Evolutionary conservation across 2,797 vertebrate species (phyloP), one percentile per base, ranked within the genome.

Genomic region (Setipinna tenuifilis): DNA sequence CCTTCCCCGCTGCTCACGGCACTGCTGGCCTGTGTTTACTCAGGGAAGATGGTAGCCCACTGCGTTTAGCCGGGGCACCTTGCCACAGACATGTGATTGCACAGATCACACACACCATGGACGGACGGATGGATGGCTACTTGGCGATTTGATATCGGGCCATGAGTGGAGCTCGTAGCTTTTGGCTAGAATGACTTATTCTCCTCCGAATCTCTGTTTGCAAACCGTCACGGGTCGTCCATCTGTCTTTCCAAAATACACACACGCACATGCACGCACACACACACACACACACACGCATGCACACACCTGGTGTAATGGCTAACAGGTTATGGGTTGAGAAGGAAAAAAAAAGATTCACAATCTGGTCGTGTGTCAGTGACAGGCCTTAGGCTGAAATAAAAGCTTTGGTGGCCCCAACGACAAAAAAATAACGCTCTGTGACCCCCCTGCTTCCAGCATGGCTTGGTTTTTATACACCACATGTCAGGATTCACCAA

Each of bases 31-130:
- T 78, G 71, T 19, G 71, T 78, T 78, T 78, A 21, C 71, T 78
- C 71, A 78, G 71, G 71, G 71, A 41, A 78, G 71, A 78, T 78
- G 71, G 31, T 41, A 41, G 71, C 28, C 14, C 28, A 35, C 25
- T 17, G 28, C 50, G 50, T 54, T 54, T 48, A 0, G 50, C 50
- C 3, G 35, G 2, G 16, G 68, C 28, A 71, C 28, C 68, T 35
- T 17, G 71, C 71, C 41, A 41, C 31, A 17, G 14, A 78, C 31
- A 21, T 44, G 10, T 5, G 25, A 78, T 19, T 23, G 61, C 9
- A 23, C 23, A 23, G 50, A 54, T 54, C 50, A 54, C 50, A 54
- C 50, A 14, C 50, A 54, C 50, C 50, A 54, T 54, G 50, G 50
- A 4, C 10, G 46, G 46, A 48, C 10, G 46, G 68, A 78, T 78